These are phyloP conservation scores for Globicephala melas DNA, from an alignment of 2,113 vertebrate genomes.

Conservation along the genomic window DNA sequence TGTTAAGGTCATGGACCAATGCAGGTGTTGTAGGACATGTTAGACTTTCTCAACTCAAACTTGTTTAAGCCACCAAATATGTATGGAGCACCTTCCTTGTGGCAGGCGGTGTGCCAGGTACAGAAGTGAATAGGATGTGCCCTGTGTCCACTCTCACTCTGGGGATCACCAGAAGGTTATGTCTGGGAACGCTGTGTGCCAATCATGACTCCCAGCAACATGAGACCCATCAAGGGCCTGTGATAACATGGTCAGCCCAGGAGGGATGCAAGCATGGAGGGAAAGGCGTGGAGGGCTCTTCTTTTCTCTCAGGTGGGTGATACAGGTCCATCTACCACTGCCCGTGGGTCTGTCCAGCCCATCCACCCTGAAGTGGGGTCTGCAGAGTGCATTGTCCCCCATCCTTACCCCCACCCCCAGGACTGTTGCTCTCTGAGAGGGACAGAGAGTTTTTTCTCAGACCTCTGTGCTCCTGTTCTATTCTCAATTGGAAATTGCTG, in stretches of 20 bases:
- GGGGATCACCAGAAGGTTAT: neutral
- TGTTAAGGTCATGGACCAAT: conserved; percentile 56
- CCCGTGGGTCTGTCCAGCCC: neutral
- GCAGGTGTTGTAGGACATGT: conserved; percentile 22
- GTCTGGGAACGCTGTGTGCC: neutral
- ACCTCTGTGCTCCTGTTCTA: neutral
- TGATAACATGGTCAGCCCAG: neutral
- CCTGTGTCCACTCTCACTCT: neutral
- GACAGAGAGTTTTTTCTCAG: neutral
- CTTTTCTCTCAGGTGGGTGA: neutral
- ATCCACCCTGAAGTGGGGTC: neutral
- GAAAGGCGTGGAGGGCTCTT: neutral
- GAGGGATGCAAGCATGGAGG: neutral
- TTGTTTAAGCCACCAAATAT: neutral
- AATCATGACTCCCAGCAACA: neutral
- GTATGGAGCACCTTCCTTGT: neutral
- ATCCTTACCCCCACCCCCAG: neutral
- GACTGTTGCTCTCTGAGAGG: neutral
- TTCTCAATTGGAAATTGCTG: neutral
- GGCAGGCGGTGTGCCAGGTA: neutral
- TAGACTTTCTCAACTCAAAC: conserved; percentile 43
- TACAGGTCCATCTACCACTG: neutral
- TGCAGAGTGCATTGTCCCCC: neutral
- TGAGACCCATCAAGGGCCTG: neutral
- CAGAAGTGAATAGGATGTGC: neutral